Percentiles rank a stretch among this genome's conserved stretches.
These are phyloP conservation scores for Mimachlamys varia DNA, from an alignment of 2,888 invertebrate species.

Conservation along the genomic window DNA sequence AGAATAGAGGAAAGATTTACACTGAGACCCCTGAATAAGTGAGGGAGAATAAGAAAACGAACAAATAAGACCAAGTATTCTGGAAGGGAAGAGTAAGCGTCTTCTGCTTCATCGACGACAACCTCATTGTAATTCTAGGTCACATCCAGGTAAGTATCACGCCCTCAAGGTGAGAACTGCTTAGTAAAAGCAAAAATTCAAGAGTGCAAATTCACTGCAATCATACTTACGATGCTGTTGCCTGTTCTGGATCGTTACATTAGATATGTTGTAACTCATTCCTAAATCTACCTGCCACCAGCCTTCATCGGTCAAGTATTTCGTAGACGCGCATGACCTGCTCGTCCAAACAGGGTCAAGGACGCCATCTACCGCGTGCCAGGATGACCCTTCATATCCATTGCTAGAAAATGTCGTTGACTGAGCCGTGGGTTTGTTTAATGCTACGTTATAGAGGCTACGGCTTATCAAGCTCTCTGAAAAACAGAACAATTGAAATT, in stretches of 20 bases:
- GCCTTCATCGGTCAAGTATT: neutral
- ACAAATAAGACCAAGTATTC: too few relatives aligned
- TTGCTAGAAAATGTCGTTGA: neutral
- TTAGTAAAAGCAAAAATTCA: too few relatives aligned
- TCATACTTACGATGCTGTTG: neutral
- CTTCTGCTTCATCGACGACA: too few relatives aligned
- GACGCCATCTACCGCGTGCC: neutral
- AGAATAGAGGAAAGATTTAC: too few relatives aligned
- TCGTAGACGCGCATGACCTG: neutral
- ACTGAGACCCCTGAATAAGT: too few relatives aligned
- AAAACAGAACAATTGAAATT: neutral
- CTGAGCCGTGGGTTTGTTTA: neutral
- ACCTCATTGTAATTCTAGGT: too few relatives aligned
- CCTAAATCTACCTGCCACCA: constrained; percentile 11
- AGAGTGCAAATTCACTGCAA: too few relatives aligned
- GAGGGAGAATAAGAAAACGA: too few relatives aligned
- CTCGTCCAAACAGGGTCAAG: neutral
- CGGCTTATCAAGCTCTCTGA: neutral
- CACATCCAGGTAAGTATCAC: too few relatives aligned
- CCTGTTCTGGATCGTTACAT: neutral
- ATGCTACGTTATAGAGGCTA: neutral
- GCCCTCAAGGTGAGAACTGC: too few relatives aligned
- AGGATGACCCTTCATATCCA: neutral
- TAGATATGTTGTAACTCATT: neutral
- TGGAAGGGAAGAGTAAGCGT: too few relatives aligned